These are phyloP conservation scores for Belonocnema kinseyi DNA, from an alignment of 1,140 invertebrate genomes.

Conservation along the genomic window DNA sequence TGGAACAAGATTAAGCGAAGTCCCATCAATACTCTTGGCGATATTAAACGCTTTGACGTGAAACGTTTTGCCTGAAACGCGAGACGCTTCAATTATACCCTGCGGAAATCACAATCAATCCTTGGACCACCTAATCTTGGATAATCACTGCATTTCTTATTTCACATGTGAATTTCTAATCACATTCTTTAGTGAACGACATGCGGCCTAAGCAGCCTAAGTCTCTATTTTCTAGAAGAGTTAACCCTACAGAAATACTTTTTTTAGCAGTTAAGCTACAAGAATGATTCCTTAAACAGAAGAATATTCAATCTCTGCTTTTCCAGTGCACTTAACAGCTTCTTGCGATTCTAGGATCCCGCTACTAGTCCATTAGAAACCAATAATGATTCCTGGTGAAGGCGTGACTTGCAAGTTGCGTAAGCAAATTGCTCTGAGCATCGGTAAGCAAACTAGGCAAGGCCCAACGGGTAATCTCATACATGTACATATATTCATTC, in stretches of 20 bases:
- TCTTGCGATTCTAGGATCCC: slow-evolving; percentile 8
- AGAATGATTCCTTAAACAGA: slow-evolving; percentile 16
- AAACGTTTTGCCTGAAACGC: slow-evolving; percentile 44
- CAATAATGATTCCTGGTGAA: slow-evolving; percentile 23
- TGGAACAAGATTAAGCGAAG: slow-evolving; percentile 63
- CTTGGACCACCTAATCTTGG: background rate
- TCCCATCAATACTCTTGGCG: slow-evolving; percentile 61
- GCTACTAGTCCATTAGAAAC: slow-evolving; percentile 21
- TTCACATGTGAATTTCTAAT: slow-evolving; percentile 27
- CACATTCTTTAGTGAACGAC: background rate
- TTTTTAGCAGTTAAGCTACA: slow-evolving; percentile 28
- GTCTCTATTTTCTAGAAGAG: too few species aligned
- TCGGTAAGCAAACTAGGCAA: slow-evolving; percentile 50
- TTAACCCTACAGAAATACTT: slow-evolving; percentile 5
- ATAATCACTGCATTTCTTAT: slow-evolving; percentile 29
- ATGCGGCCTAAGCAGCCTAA: background rate
- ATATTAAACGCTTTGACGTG: slow-evolving; percentile 44
- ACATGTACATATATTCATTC: slow-evolving; percentile 43
- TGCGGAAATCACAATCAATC: slow-evolving; percentile 46
- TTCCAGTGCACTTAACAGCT: slow-evolving; percentile 22
- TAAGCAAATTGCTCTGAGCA: slow-evolving; percentile 21
- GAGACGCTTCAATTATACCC: slow-evolving; percentile 51
- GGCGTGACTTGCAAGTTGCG: slow-evolving; percentile 29
- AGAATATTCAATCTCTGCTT: background rate
- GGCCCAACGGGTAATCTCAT: slow-evolving; percentile 42